Conservation (phyloP, 2,888 invertebrate genomes). For the Eumerus sabulonum region DNA sequence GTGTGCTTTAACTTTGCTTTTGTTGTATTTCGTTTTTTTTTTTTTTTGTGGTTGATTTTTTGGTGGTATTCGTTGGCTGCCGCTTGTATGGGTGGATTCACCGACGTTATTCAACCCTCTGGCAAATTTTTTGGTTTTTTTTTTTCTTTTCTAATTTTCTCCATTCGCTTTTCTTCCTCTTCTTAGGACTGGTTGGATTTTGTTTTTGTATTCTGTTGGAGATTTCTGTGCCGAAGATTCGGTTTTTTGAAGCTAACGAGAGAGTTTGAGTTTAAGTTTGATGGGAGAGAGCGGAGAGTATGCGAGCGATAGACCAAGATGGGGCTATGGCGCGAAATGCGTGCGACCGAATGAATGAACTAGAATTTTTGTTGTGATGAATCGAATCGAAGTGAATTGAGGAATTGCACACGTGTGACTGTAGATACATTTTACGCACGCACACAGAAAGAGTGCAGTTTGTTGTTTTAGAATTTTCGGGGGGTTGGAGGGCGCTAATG, state of each 20-base stretch:
- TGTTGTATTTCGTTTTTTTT: slow-evolving; percentile 40
- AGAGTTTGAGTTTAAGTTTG: slow-evolving; percentile 9
- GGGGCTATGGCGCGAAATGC: slow-evolving; percentile 72
- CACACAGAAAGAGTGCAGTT: slow-evolving; percentile 68
- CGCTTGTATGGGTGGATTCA: slow-evolving; percentile 43
- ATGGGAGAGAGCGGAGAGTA: slow-evolving; percentile 70
- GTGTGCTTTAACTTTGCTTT: slow-evolving; percentile 29
- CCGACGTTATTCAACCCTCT: slow-evolving; percentile 57
- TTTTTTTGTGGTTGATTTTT: slow-evolving; percentile 5
- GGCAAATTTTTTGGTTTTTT: slow-evolving; percentile 37
- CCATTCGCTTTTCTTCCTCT: slow-evolving; percentile 17
- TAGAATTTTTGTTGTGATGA: slow-evolving; percentile 53
- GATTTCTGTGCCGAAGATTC: too few species aligned
- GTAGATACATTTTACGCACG: slow-evolving; percentile 62
- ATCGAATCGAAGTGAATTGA: slow-evolving; percentile 55
- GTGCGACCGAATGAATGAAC: slow-evolving; percentile 71
- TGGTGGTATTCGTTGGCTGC: slow-evolving; percentile 4
- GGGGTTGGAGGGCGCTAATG: slow-evolving; percentile 21
- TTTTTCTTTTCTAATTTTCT: slow-evolving; percentile 3
- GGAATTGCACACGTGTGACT: slow-evolving; percentile 58
- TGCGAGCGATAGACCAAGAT: slow-evolving; percentile 72
- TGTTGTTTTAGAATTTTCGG: slow-evolving; percentile 41
- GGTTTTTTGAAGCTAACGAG: not conserved
- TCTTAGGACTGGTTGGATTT: slow-evolving; percentile 11
- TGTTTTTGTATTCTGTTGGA: slow-evolving; percentile 18